Conservation (phyloP, 2,888 invertebrate genomes). For the Hedya salicella region DNA sequence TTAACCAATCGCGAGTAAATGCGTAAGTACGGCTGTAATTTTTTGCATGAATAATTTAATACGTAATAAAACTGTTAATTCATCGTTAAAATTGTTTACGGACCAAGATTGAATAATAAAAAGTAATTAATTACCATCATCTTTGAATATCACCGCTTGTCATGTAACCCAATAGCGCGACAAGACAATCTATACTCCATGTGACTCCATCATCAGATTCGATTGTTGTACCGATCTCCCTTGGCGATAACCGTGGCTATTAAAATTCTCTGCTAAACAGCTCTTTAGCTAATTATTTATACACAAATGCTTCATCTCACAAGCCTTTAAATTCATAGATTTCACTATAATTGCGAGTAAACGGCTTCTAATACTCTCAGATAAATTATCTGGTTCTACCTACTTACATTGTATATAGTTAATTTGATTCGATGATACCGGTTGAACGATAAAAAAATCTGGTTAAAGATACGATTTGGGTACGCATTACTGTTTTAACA, state of each 20-base stretch:
- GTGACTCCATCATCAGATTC: background rate
- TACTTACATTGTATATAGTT: conserved; percentile 14
- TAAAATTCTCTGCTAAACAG: conserved; percentile 20
- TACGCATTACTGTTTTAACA: conserved; percentile 38
- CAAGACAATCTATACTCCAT: conserved; percentile 1
- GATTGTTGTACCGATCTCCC: conserved; percentile 25
- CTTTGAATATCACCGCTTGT: conserved; percentile 7
- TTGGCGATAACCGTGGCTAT: conserved; percentile 6
- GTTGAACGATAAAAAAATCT: conserved; percentile 23
- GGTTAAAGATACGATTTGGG: conserved; percentile 31
- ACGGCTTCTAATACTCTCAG: conserved; percentile 28
- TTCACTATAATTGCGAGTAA: conserved; percentile 36
- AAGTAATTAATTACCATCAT: conserved; percentile 5
- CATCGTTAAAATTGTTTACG: background rate
- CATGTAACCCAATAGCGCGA: background rate
- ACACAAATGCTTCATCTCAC: conserved; percentile 24
- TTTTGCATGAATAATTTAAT: background rate
- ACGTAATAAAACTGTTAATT: background rate
- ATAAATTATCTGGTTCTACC: conserved; percentile 29
- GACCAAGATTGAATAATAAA: conserved; percentile 14
- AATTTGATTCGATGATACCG: conserved; percentile 29
- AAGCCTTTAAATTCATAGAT: conserved; percentile 20
- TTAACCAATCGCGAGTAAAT: too few relatives aligned
- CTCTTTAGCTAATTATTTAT: conserved; percentile 23
- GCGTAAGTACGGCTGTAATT: too few relatives aligned